phyloP scores from a whole-genome alignment of 2,888 invertebrate species.

The Drosophila siamana region DNA sequence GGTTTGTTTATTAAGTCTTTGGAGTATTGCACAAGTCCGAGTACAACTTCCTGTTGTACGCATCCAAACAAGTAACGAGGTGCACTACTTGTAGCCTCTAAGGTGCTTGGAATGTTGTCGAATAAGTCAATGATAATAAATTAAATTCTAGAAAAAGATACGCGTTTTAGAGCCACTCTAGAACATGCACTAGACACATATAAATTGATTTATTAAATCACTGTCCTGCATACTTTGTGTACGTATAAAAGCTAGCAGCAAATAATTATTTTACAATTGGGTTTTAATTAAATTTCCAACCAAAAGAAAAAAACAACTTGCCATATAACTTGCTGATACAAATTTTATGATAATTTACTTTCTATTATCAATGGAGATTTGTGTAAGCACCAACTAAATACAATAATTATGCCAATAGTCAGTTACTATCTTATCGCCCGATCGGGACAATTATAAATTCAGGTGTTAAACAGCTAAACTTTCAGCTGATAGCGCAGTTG shows the following conservation, averaged over 20 bases:
- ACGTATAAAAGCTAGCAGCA: too few relatives aligned
- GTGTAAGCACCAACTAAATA: not conserved
- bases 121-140: not conserved
- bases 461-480: not conserved
- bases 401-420: constrained; percentile 6
- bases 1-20: constrained; percentile 42
- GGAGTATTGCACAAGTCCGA: constrained; percentile 62
- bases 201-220: not conserved
- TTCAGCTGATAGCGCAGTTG: not conserved
- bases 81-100: not conserved
- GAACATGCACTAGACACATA: too few relatives aligned
- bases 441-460: not conserved
- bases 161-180: too few relatives aligned
- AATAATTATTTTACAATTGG: too few relatives aligned
- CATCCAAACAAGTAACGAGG: not conserved
- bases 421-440: constrained; percentile 25
- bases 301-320: too few relatives aligned
- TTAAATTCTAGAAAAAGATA: not conserved
- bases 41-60: constrained; percentile 64
- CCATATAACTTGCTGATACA: too few relatives aligned
- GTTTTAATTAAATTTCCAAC: too few relatives aligned
- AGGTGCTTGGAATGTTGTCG: not conserved
- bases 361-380: constrained; percentile 5
- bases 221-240: too few relatives aligned
- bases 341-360: too few relatives aligned